Conservation (phyloP, 1,140 invertebrate genomes). For the Pectinophora gossypiella region DNA sequence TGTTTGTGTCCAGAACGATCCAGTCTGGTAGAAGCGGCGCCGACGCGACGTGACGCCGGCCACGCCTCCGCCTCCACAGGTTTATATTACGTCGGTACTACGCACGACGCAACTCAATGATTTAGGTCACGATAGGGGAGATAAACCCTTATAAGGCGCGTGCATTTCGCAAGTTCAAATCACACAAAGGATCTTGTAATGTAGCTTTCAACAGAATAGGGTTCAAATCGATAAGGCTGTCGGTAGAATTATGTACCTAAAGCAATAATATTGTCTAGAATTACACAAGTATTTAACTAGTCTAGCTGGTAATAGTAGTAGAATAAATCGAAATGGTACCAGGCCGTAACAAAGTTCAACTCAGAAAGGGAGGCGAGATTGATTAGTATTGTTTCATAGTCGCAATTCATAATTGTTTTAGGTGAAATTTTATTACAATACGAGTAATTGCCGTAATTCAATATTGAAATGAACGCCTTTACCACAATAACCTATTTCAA, state of each 20-base stretch:
- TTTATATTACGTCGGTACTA: constrained; percentile 40
- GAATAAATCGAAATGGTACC: no score
- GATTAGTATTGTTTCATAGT: no score
- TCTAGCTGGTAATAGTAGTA: no score
- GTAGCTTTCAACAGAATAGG: no score
- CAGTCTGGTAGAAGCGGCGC: constrained; percentile 44
- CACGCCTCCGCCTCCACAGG: constrained; percentile 52
- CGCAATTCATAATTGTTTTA: not conserved
- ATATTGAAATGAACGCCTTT: not conserved
- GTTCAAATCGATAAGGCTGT: not conserved
- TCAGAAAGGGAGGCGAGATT: no score
- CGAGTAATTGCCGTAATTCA: not conserved
- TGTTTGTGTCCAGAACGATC: constrained; percentile 45
- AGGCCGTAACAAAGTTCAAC: no score
- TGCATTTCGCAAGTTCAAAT: constrained; percentile 15
- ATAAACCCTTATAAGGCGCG: constrained; percentile 21
- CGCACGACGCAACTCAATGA: constrained; percentile 25
- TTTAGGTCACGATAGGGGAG: constrained; percentile 18
- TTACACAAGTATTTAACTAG: no score
- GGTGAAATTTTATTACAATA: not conserved
- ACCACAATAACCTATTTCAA: not conserved
- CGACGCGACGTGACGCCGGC: constrained; percentile 58
- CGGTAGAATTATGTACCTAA: no score
- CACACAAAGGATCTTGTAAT: constrained; percentile 5
- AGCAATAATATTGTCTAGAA: no score